Conservation (phyloP, 2,888 invertebrate genomes). For the Spatulosminthurus flaviceps region DNA sequence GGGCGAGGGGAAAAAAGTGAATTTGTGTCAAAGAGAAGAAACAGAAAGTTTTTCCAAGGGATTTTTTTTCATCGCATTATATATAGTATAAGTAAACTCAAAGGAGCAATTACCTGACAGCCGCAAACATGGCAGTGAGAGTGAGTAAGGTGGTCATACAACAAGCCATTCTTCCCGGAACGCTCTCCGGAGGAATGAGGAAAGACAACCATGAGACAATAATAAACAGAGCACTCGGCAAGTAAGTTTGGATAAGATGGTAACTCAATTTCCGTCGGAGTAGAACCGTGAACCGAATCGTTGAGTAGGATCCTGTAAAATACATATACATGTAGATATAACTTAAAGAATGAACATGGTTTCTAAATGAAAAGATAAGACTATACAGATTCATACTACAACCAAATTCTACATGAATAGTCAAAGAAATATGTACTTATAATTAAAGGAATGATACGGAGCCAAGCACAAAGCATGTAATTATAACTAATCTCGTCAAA, state of each 20-base stretch:
- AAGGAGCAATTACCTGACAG: slow-evolving; percentile 57
- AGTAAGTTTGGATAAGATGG: slow-evolving; percentile 63
- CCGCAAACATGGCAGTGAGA: slow-evolving; percentile 63
- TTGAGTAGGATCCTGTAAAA: slow-evolving; percentile 56
- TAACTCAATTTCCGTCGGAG: slow-evolving; percentile 62
- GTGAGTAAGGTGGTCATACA: slow-evolving; percentile 63
- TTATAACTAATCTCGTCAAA: slow-evolving; percentile 17
- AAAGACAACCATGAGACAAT: slow-evolving; percentile 63
- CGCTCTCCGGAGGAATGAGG: slow-evolving; percentile 54
- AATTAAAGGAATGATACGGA: too few species aligned
- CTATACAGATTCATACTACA: background rate
- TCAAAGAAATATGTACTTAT: too few species aligned
- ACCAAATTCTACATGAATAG: too few species aligned
- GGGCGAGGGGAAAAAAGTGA: background rate
- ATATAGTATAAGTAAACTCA: background rate
- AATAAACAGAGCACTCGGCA: slow-evolving; percentile 62
- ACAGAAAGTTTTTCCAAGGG: background rate
- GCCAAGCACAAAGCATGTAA: too few species aligned
- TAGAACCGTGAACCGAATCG: slow-evolving; percentile 61
- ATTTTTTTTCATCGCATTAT: too few species aligned
- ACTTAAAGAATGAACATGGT: too few species aligned
- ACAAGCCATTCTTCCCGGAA: slow-evolving; percentile 62
- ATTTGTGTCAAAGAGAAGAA: background rate
- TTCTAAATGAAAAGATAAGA: too few species aligned
- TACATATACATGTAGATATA: slow-evolving; percentile 4